Base-by-base conservation (phyloP, 2,888 invertebrate genomes). In the Lepeophtheirus nordmannii region DNA sequence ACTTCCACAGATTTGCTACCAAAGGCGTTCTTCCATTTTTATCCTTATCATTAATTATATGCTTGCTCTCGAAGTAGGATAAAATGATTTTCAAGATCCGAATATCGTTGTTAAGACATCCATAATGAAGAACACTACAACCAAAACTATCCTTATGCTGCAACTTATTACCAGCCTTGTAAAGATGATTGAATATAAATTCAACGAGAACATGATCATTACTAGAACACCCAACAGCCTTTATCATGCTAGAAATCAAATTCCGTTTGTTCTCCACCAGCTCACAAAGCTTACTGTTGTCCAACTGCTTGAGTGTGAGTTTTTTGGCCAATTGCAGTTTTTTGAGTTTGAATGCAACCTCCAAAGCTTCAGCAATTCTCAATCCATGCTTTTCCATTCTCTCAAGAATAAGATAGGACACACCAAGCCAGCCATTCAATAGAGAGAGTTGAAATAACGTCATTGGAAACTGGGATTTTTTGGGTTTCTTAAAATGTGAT, bases 341-440 rank as follows among this genome's bases (percentile, higher is more conserved):
- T 62, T 72, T 71, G 53, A 75, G 74, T 68, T 73, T 73, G 56
- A 79, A 68, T 1, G 78, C 77, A 66, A 78, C 76, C 71, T 77
- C 75, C 53, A 78, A 72, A 60, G 74, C 74, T 17, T 71, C 69
- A 58, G 72, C 73, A 53, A 74, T 73, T 39, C 72, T 72, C 68
- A 75, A 72, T 65, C 75, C 74, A 37, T 71, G 71, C 12, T 72
- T 71, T 67, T 76, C 75, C 17, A 77, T 70, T 63, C 72, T 71
- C 63, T 76, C 76, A 37, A 79, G 69, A 70, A 79, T 74, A 69
- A 79, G 74, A 70, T 77, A 78, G 58, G 77, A 73, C 17, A 79
- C 74, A 46, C 78, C 78, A 69, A 78, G 77, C 73, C 78, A 76
- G 67, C 77, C 76, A 57, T 74, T 73, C 38, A 72, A 70, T 9